These are phyloP conservation scores for Himalopsyche kuldschensis DNA, from an alignment of 2,888 invertebrate species.

Conservation along the genomic window DNA sequence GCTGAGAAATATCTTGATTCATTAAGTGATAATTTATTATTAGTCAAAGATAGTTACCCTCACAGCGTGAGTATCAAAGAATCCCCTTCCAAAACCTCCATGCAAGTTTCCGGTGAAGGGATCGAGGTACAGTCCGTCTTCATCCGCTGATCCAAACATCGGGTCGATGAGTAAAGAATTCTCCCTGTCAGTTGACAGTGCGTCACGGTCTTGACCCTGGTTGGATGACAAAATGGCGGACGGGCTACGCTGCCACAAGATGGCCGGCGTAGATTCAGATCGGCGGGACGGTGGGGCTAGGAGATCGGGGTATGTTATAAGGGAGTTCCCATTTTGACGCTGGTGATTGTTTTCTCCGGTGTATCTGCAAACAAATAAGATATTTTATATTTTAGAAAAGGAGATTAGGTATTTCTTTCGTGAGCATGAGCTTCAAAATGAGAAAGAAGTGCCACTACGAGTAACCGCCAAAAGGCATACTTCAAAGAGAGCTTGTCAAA, in stretches of 20 bases:
- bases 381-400: not conserved
- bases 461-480: too few relatives aligned
- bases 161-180: not conserved
- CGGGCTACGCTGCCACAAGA: constrained; percentile 16
- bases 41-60: constrained; percentile 13
- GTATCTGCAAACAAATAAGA: constrained; percentile 10
- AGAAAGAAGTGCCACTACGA: too few relatives aligned
- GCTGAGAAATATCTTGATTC: not conserved
- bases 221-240: not conserved
- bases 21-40: not conserved
- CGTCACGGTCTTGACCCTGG: not conserved
- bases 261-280: not conserved
- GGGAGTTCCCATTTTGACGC: constrained; percentile 41
- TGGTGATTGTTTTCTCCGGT: constrained; percentile 17
- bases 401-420: too few relatives aligned
- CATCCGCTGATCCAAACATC: constrained; percentile 8
- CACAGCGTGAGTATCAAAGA: constrained; percentile 27
- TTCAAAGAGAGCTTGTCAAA: too few relatives aligned
- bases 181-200: not conserved
- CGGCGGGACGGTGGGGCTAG: constrained; percentile 47
- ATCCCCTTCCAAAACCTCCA: constrained; percentile 14
- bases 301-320: constrained; percentile 50
- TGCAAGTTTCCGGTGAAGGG: constrained; percentile 28
- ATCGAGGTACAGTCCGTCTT: constrained; percentile 16
- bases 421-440: too few relatives aligned